phyloP scores from a whole-genome alignment of 92 coral and sea anemone genomes.

The Diadumene lineata region DNA sequence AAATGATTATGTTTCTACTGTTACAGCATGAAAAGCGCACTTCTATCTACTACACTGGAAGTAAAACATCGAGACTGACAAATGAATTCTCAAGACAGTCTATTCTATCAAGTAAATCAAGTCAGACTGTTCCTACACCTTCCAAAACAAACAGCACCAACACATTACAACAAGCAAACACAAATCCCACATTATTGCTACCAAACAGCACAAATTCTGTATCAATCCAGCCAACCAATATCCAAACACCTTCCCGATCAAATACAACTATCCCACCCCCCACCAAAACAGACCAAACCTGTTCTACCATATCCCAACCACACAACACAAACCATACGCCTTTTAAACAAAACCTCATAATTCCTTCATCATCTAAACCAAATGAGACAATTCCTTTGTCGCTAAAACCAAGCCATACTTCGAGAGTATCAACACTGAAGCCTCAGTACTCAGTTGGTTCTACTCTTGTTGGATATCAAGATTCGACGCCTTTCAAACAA shows the following conservation, averaged over 20 bases:
- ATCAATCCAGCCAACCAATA: background rate
- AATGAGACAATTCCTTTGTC: no score
- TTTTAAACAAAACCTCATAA: no score
- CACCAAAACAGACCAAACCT: no score
- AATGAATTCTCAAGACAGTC: constrained; percentile 17
- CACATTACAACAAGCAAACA: background rate
- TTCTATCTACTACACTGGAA: constrained; percentile 40
- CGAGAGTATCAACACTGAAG: no score
- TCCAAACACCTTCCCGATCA: background rate
- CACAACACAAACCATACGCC: no score
- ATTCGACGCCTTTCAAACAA: background rate
- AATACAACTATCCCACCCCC: no score
- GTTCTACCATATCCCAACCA: no score
- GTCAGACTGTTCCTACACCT: background rate
- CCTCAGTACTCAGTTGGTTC: constrained; percentile 25
- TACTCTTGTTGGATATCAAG: constrained; percentile 26
- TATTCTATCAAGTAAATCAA: background rate
- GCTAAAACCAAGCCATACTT: no score
- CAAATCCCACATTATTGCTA: background rate
- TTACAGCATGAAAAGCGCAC: constrained; percentile 32
- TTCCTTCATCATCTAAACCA: no score
- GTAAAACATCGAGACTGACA: background rate
- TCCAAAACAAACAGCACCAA: no score
- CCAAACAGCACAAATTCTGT: background rate
- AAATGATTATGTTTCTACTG: background rate